Evolutionary conservation across 1,140 invertebrate species (phyloP).

Genomic region (Drosophila navojoa): DNA sequence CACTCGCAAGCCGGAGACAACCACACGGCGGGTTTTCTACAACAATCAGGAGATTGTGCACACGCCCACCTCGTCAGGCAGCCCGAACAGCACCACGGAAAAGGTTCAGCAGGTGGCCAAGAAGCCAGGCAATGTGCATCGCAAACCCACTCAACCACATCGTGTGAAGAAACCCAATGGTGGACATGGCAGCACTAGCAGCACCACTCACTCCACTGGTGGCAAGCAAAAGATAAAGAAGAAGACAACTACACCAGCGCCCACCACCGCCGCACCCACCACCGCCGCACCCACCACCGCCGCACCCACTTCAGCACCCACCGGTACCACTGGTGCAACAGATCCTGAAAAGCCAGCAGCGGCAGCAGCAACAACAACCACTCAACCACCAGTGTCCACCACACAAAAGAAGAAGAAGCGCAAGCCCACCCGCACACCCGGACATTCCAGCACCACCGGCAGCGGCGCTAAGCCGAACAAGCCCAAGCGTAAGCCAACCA

Average conservation of each 20-base stretch:
- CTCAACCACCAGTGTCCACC: constrained; percentile 43
- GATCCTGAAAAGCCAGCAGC: constrained; percentile 39
- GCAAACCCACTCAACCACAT: constrained; percentile 64
- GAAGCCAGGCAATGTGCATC: constrained; percentile 54
- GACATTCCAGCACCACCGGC: constrained; percentile 21
- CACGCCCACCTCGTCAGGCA: constrained; percentile 45
- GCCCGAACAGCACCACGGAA: constrained; percentile 44
- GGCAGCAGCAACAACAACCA: constrained; percentile 48
- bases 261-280: constrained; percentile 58
- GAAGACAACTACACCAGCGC: constrained; percentile 58
- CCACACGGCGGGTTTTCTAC: constrained; percentile 71
- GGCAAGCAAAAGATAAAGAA: constrained; percentile 72
- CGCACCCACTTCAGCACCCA: constrained; percentile 38
- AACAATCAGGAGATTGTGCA: constrained; percentile 78
- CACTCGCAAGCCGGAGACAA: constrained; percentile 58
- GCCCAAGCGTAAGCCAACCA: constrained; percentile 71
- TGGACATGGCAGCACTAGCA: background rate
- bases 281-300: constrained; percentile 43
- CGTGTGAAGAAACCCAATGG: constrained; percentile 65
- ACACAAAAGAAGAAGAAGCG: constrained; percentile 75
- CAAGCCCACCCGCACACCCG: constrained; percentile 72
- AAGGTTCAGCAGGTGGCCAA: constrained; percentile 59
- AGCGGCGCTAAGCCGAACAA: constrained; percentile 46
- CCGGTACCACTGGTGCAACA: constrained; percentile 32
- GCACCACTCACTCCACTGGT: constrained; percentile 35